These are phyloP conservation scores for Drosophila mulleri DNA, from an alignment of 2,888 invertebrate species.

Conservation along the genomic window DNA sequence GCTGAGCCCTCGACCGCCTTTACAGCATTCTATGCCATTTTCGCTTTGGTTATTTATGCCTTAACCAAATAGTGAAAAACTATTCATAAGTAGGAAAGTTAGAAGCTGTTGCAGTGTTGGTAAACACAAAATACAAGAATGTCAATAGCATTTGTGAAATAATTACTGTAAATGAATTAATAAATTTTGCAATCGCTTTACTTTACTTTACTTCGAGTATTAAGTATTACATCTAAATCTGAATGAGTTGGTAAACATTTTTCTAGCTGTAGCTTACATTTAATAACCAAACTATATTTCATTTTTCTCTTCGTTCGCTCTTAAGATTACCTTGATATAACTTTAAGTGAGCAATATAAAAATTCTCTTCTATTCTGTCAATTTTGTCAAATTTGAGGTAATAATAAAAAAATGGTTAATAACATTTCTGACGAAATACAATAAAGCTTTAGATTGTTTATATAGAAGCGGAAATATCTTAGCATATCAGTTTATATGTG, in stretches of 20 bases:
- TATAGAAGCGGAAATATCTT: slow-evolving; percentile 21
- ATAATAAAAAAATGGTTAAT: background rate
- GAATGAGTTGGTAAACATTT: background rate
- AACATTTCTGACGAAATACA: slow-evolving; percentile 2
- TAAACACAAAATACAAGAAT: background rate
- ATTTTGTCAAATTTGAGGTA: background rate
- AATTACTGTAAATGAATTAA: background rate
- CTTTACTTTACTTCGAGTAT: background rate
- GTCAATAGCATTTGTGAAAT: background rate
- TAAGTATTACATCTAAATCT: no score
- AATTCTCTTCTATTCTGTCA: background rate
- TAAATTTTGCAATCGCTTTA: background rate
- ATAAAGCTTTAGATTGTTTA: background rate
- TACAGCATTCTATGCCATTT: slow-evolving; percentile 30
- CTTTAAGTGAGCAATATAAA: background rate
- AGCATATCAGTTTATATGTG: slow-evolving; percentile 4
- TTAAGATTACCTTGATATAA: background rate
- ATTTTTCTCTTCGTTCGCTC: background rate
- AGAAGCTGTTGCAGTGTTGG: background rate
- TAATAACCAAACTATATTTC: background rate
- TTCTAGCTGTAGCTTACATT: background rate
- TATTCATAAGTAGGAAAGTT: background rate
- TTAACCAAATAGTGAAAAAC: slow-evolving; percentile 33
- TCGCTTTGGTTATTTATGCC: slow-evolving; percentile 29
- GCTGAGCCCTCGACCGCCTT: slow-evolving; percentile 35